Evolutionary conservation across 2,888 invertebrate genomes (phyloP).

Genomic region (Zygothrica quintamaculata): DNA sequence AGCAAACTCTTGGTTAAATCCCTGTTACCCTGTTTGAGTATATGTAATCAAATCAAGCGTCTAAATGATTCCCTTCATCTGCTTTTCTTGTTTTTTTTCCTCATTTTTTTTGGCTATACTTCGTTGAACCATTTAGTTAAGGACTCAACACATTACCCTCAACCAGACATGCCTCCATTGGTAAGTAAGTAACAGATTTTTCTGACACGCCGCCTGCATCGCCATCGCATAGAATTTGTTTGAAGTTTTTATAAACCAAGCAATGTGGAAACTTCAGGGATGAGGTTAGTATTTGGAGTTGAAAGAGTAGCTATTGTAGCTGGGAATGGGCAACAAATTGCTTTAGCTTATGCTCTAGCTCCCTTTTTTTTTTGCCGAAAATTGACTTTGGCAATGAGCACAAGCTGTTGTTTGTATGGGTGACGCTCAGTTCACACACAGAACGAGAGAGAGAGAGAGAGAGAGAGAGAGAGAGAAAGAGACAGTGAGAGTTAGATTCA

Average conservation of each 20-base stretch:
- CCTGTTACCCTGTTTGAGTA: background rate
- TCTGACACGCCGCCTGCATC: constrained; percentile 75
- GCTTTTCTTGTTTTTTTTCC: too few relatives aligned
- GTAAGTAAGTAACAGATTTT: constrained; percentile 81
- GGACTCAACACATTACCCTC: constrained; percentile 38
- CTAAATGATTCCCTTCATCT: constrained; percentile 17
- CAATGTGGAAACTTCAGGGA: constrained; percentile 18
- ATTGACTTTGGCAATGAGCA: constrained; percentile 78
- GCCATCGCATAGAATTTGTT: constrained; percentile 65
- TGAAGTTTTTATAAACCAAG: constrained; percentile 65
- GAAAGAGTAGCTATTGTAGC: constrained; percentile 7
- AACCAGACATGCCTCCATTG: constrained; percentile 33
- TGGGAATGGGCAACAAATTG: constrained; percentile 59
- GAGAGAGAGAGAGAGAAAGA: constrained; percentile 24
- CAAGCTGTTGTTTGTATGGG: constrained; percentile 68
- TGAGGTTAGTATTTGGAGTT: constrained; percentile 13
- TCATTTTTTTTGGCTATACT: background rate
- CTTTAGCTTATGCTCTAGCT: constrained; percentile 41
- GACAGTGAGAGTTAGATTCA: background rate
- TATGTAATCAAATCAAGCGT: constrained; percentile 36
- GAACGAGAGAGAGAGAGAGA: background rate
- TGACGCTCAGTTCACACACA: background rate
- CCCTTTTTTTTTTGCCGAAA: constrained; percentile 68
- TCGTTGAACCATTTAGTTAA: constrained; percentile 1
- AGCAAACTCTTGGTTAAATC: too few relatives aligned